These are phyloP conservation scores for Ochlodes sylvanus DNA, from an alignment of 2,888 invertebrate species.

Conservation along the genomic window DNA sequence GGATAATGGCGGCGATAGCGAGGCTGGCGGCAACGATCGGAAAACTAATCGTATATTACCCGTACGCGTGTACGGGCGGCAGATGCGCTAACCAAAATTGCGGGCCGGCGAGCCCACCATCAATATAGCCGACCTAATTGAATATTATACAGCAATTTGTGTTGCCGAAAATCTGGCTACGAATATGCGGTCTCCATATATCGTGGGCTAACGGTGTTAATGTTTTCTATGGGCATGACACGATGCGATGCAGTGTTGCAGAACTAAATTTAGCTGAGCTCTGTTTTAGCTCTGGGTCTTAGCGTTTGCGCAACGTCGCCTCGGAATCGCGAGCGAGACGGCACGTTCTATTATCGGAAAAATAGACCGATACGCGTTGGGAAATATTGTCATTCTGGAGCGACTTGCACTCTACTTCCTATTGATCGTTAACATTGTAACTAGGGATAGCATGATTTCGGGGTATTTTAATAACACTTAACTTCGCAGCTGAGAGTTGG, in stretches of 20 bases:
- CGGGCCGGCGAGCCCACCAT: slow-evolving; percentile 67
- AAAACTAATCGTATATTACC: slow-evolving; percentile 82
- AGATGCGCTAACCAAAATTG: slow-evolving; percentile 82
- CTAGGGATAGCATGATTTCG: neutral
- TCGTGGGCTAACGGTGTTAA: slow-evolving; percentile 69
- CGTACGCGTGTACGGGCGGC: slow-evolving; percentile 62
- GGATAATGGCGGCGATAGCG: slow-evolving; percentile 45
- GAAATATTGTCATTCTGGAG: slow-evolving; percentile 51
- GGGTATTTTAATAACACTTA: neutral
- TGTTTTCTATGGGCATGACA: slow-evolving; percentile 76
- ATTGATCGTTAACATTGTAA: slow-evolving; percentile 21
- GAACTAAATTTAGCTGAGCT: slow-evolving; percentile 71
- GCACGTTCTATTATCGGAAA: slow-evolving; percentile 80
- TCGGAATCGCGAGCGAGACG: slow-evolving; percentile 60
- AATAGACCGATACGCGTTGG: slow-evolving; percentile 59
- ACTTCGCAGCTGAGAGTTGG: no score
- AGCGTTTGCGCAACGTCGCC: slow-evolving; percentile 75
- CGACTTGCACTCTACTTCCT: slow-evolving; percentile 35
- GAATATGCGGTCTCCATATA: slow-evolving; percentile 79
- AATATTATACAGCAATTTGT: slow-evolving; percentile 84
- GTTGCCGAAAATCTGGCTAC: slow-evolving; percentile 82
- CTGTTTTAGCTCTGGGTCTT: slow-evolving; percentile 72
- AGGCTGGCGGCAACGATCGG: slow-evolving; percentile 51
- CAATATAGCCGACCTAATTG: slow-evolving; percentile 81
- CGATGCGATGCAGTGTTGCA: slow-evolving; percentile 74